Evolutionary conservation across 2,797 vertebrate genomes (phyloP).

Genomic region (Triplophysa yarkandensis): DNA sequence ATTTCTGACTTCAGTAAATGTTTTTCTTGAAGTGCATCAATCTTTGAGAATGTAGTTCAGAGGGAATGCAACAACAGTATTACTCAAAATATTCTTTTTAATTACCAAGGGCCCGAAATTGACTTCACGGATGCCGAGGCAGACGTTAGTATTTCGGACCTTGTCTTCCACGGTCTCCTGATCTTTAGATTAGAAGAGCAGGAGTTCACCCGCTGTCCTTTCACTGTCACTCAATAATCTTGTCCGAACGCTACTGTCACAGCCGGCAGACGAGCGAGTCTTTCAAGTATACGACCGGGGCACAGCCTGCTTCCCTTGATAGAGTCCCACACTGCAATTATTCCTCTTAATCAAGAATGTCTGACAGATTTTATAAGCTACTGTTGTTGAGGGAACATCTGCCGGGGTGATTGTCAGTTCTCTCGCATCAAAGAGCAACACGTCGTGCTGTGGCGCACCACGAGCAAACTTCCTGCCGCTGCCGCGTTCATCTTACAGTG

Average conservation of each 20-base stretch:
- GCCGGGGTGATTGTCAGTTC: constrained; percentile 53
- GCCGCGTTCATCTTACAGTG: constrained; percentile 65
- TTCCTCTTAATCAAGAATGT: constrained; percentile 71
- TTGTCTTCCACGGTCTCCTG: constrained; percentile 7
- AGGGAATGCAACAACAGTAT: constrained; percentile 17
- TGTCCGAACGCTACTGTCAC: constrained; percentile 25
- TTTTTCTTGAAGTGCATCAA: constrained; percentile 19
- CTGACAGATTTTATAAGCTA: constrained; percentile 49
- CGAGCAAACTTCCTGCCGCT: constrained; percentile 60
- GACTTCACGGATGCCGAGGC: not conserved
- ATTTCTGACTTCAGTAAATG: constrained; percentile 22
- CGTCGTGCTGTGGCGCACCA: constrained; percentile 61
- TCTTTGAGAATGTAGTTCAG: constrained; percentile 7
- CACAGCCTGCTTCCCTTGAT: constrained; percentile 19
- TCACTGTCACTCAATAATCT: constrained; percentile 23
- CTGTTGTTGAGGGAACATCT: constrained; percentile 52
- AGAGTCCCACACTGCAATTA: constrained; percentile 56
- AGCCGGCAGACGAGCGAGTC: constrained; percentile 19
- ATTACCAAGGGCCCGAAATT: not conserved
- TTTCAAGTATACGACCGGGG: constrained; percentile 16
- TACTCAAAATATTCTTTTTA: constrained; percentile 11
- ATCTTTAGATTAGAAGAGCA: constrained; percentile 34
- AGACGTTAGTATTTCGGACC: constrained; percentile 19
- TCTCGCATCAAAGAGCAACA: constrained; percentile 56
- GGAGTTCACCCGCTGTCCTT: constrained; percentile 3